phyloP scores from a whole-genome alignment of 2,797 vertebrate genomes.

The Sitta carolinensis region DNA sequence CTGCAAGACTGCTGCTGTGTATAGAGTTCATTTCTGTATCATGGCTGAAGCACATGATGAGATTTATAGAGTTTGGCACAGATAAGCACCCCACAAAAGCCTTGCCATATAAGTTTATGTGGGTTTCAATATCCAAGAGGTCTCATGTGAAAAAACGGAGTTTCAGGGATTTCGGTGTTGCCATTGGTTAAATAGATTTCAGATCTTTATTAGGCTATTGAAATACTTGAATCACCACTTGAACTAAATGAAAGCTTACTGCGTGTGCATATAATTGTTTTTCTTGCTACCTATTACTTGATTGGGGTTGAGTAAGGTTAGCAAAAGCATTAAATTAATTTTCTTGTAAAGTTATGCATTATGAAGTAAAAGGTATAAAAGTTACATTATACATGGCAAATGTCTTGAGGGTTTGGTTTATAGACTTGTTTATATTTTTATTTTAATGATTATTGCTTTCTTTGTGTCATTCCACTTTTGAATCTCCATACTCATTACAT shows the following conservation, averaged over 20 bases:
- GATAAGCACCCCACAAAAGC: background rate
- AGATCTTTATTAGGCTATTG: constrained; percentile 22
- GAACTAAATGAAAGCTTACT: constrained; percentile 54
- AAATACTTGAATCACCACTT: constrained; percentile 40
- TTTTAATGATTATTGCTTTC: constrained; percentile 74
- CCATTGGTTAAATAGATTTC: background rate
- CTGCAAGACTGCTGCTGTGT: background rate
- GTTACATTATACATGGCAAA: constrained; percentile 63
- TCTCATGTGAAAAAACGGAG: background rate
- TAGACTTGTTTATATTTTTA: constrained; percentile 76
- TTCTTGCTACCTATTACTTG: constrained; percentile 66
- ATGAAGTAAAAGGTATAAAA: constrained; percentile 71
- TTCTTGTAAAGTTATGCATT: constrained; percentile 70
- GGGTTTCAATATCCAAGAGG: background rate
- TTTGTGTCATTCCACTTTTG: constrained; percentile 66
- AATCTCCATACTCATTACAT: constrained; percentile 68
- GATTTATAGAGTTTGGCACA: background rate
- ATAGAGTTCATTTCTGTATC: background rate
- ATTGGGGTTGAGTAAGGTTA: constrained; percentile 66
- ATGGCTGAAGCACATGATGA: background rate
- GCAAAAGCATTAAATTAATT: constrained; percentile 72
- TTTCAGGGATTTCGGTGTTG: background rate
- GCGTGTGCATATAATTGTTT: constrained; percentile 44
- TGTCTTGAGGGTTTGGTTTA: constrained; percentile 74
- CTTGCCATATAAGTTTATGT: background rate